A percentile compares a stretch with the other conserved stretches of the same genome.
These are phyloP conservation scores for Hedya salicella DNA, from an alignment of 2,888 invertebrate species.

Conservation along the genomic window DNA sequence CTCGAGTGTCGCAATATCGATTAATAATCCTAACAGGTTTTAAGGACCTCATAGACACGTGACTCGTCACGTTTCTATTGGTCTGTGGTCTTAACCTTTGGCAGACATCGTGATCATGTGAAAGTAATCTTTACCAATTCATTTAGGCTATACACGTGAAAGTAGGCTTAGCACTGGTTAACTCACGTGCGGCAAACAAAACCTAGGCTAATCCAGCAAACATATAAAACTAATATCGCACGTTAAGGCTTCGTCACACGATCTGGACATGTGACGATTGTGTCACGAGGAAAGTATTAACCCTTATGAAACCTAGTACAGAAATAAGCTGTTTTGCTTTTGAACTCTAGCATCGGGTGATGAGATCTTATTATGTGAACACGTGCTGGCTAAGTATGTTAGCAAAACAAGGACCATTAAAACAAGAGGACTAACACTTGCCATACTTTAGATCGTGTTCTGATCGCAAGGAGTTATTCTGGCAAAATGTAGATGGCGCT, in stretches of 20 bases:
- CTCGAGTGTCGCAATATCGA: too few species aligned
- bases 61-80: too few species aligned
- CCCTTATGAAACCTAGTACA: neutral
- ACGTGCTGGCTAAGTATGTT: neutral
- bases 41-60: too few species aligned
- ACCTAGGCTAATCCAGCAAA: conserved; percentile 15
- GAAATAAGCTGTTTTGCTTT: neutral
- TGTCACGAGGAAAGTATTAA: neutral
- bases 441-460: too few species aligned
- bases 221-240: conserved; percentile 4
- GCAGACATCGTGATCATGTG: neutral
- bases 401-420: too few species aligned
- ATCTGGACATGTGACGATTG: conserved; percentile 3
- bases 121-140: neutral
- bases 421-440: too few species aligned
- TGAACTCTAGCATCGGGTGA: neutral
- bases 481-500: too few species aligned
- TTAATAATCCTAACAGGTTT: too few species aligned
- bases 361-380: neutral
- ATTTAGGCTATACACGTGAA: conserved; percentile 14
- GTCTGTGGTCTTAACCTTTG: too few species aligned
- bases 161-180: neutral
- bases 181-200: conserved; percentile 1
- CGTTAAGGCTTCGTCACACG: conserved; percentile 24
- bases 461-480: too few species aligned